Evolutionary conservation across 2,797 vertebrate species (phyloP), one percentile per base, ranked within the genome.

Genomic region (Phataginus tetradactyla): DNA sequence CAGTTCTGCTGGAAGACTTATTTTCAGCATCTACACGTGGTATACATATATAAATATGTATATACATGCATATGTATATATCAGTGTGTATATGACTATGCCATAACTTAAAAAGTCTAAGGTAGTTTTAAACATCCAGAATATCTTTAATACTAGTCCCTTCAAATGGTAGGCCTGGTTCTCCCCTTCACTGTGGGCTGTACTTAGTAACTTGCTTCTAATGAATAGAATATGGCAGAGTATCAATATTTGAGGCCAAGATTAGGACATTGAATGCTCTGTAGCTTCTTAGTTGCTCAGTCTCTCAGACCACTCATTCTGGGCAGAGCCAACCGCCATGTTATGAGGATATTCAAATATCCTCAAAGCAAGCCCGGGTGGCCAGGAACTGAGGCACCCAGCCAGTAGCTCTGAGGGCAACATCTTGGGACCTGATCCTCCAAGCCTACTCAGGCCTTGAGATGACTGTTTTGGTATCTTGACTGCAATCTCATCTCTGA

Each of bases 321-420:
- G 20, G 34, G 59, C n/a, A 39, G 63, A 78, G 59, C 9, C 88
- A 81, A 55, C 6, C 45, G n/a, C 77, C 15, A 4, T 20, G 14
- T 1, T 61, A 34, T 5, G 68, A 80, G 55, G 32, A 42, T 18
- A 66, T 9, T 81, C 69, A 69, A 39, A 55, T 20, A 53, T 66
- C 25, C 9, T 27, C 2, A 53, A 39, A 61, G n/a, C 59, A 81
- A 0, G 14, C 6, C 27, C 20, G 0, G 0, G 4, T 0, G 49
- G 32, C 51, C n/a, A 42, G 20, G 34, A 64, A 55, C 13, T 4
- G 77, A 74, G 69, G n/a, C 11, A 7, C 66, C 49, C 13, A 34
- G n/a, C 27, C n/a, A 13, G 80, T 1, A 87, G 75, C 49, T 4
- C 0, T 0, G 21, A 13, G 7, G 25, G 17, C 0, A 11, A 20